Evolutionary conservation across 2,113 vertebrate species (phyloP), one percentile per base, ranked within the genome.

Genomic region (Sorex araneus): DNA sequence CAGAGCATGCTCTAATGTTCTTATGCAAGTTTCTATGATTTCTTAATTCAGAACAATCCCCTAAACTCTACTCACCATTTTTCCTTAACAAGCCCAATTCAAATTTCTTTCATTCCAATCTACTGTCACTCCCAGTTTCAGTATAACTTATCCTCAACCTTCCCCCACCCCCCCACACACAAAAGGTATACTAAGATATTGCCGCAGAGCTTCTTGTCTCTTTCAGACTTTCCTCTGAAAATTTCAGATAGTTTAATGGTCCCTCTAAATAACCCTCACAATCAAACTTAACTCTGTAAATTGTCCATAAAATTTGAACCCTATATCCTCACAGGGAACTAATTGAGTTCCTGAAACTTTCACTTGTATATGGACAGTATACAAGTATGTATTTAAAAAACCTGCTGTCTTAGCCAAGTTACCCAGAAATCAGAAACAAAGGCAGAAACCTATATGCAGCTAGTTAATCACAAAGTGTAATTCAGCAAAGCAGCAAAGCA

Each of bases 401-500:
- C 34, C 25, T 70, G 40, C 15, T 13, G 2, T 89, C 28, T 87
- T 83, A 63, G 27, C 18, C 10, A 64, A 32, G 1, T 73, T 73
- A n/a, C 32, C 60, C 34, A 45, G 71, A 82, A 93, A 85, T 67
- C 32, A 85, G 45, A 87, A 54, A 50, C 8, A 43, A 27, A 83
- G 50, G n/a, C 19, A 66, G 78, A 77, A 60, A 18, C 32, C 50
- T 45, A 54, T 25, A 0, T 66, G 30, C 27, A 79, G 34, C 32
- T 47, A 40, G 45, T 47, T 76, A 45, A 57, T 66, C 73, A 74
- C 18, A 19, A 10, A 69, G 19, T 67, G 36, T 21, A 57, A 66
- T 84, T 57, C 60, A 79, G 32, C 36, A 91, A 74, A 93, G 57
- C 8, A 83, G 76, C 10, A 88, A 86, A 94, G 34, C 79, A 74